Evolutionary conservation across 1,140 invertebrate species (phyloP), one percentile per base, ranked within the genome.

Genomic region (Lycorma delicatula): DNA sequence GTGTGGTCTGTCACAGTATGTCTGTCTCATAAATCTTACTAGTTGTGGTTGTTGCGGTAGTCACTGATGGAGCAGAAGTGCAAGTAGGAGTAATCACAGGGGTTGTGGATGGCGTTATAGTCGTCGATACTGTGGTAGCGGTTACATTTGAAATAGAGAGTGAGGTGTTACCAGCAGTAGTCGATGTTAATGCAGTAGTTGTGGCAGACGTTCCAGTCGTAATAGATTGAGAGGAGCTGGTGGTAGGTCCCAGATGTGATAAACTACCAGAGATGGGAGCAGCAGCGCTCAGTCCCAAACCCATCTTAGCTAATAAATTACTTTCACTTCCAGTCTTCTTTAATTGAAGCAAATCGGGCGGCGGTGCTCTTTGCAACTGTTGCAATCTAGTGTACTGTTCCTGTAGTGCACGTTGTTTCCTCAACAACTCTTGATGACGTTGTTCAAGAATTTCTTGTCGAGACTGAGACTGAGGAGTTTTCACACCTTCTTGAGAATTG

Each of bases 281-380:
- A 0, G 76, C 69, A 0, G 81, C 73, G 27, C 80, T 77, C 59
- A 86, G 70, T 49, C 82, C 59, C 4, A 87, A 70, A 2, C 86
- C 86, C 79, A 91, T 86, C 68, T 91, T 92, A n/a, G 84, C 83
- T 18, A 91, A 72, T 3, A 93, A 73, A 70, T 93, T 93, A 22
- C 87, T 88, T 68, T 93, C 90, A 63, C 86, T 90, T n/a, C 89
- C 89, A 0, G 88, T 91, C 68, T 91, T 91, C 70, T 93, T 92
- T 4, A 92, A 71, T 54, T 79, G 78, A 60, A 79, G 78, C 38
- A 81, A 78, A 13, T 80, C 77, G 18, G 78, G 74, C 18, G 80
- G 78, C 48, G 81, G 81, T 0, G 81, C 79, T 41, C 89, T 79
- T 65, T 91, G 89, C 22, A 93, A 78, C 71, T 88, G 86, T 65